Percentiles rank a stretch among this genome's conserved stretches.
These are phyloP conservation scores for Ditula angustiorana DNA, from an alignment of 2,888 invertebrate species.

Conservation along the genomic window DNA sequence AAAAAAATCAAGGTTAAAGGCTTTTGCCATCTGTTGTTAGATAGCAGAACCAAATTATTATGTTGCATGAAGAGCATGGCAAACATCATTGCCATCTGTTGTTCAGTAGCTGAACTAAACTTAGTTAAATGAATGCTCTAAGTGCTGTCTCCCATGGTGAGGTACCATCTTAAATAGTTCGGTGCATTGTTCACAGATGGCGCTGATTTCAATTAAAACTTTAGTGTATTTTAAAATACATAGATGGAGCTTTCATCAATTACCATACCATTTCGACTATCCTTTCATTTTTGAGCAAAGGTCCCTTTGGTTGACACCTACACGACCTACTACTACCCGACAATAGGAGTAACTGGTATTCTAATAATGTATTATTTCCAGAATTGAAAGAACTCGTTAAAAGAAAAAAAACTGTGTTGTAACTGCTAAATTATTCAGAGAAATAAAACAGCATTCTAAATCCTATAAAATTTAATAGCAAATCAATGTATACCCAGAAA, in stretches of 20 bases:
- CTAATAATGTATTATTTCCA: too few relatives aligned
- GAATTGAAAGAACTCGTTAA: too few relatives aligned
- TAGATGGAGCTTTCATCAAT: not conserved
- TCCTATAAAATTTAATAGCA: not conserved
- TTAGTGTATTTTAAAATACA: not conserved
- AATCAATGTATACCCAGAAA: not conserved
- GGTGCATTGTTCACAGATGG: not conserved
- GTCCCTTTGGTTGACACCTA: too few relatives aligned
- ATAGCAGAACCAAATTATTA: not conserved
- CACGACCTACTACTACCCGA: too few relatives aligned
- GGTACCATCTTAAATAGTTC: not conserved
- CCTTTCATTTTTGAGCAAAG: too few relatives aligned
- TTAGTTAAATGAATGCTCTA: not conserved
- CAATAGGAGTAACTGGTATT: too few relatives aligned
- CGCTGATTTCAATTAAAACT: not conserved
- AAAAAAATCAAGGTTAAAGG: not conserved
- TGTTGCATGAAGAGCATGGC: not conserved
- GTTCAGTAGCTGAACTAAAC: conserved; percentile 22
- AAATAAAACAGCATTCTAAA: not conserved
- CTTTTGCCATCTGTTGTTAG: conserved; percentile 15
- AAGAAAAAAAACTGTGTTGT: too few relatives aligned
- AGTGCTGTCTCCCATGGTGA: not conserved
- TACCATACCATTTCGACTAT: too few relatives aligned
- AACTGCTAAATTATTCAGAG: too few relatives aligned
- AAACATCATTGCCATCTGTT: conserved; percentile 24